Percentiles rank a stretch among this genome's conserved stretches.
These are phyloP conservation scores for Sparidentex hasta DNA, from an alignment of 2,797 vertebrate genomes.

Conservation along the genomic window DNA sequence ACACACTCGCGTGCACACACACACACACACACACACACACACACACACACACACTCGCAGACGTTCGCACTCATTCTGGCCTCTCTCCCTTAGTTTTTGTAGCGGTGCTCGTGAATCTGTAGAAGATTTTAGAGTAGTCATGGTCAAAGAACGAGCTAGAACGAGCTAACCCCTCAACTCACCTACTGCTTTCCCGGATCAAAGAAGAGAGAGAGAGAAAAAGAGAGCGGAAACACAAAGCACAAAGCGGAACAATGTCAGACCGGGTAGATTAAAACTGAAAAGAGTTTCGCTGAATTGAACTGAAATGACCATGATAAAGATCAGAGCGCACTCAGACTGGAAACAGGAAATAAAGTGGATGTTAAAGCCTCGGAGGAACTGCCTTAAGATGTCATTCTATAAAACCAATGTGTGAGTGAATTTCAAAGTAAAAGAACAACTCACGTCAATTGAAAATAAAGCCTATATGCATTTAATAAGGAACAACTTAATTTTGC, in stretches of 20 bases:
- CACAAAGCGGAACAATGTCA: constrained; percentile 62
- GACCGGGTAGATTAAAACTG: constrained; percentile 61
- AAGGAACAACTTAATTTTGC: background rate
- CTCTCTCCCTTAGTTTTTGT: constrained; percentile 43
- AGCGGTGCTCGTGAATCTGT: constrained; percentile 56
- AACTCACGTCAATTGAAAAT: constrained; percentile 12
- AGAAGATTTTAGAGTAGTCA: constrained; percentile 55
- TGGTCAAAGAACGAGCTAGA: constrained; percentile 59
- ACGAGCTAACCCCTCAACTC: constrained; percentile 72
- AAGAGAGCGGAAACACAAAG: constrained; percentile 41
- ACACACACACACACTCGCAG: constrained; percentile 30
- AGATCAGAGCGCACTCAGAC: constrained; percentile 62
- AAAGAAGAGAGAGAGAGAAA: constrained; percentile 52
- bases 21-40: constrained; percentile 38
- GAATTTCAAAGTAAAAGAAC: constrained; percentile 24
- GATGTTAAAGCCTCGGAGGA: constrained; percentile 38
- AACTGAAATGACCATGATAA: constrained; percentile 69
- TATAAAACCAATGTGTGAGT: constrained; percentile 16
- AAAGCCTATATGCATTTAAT: background rate
- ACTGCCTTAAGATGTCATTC: constrained; percentile 25
- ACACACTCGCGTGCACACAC: constrained; percentile 36
- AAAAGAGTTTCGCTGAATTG: constrained; percentile 50
- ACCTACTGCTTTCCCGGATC: constrained; percentile 65
- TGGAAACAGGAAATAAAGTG: constrained; percentile 46
- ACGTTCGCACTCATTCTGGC: constrained; percentile 23